phyloP scores from a whole-genome alignment of 2,113 vertebrate genomes.

The Grallaria varia region DNA sequence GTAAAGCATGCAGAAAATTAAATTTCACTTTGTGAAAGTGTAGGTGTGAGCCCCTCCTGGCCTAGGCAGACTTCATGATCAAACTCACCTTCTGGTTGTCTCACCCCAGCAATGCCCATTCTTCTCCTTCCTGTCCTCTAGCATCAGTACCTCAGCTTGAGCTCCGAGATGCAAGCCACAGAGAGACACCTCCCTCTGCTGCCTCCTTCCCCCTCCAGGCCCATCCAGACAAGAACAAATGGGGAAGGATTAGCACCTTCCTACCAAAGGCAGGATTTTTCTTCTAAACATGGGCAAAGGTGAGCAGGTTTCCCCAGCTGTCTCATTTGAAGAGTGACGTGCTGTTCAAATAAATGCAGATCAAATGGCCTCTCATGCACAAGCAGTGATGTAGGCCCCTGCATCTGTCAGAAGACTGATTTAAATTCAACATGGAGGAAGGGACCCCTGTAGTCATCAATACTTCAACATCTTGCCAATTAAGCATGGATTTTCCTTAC shows the following conservation, averaged over 20 bases:
- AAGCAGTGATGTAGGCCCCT: background rate
- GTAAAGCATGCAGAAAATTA: background rate
- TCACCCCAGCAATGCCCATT: background rate
- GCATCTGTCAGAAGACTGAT: background rate
- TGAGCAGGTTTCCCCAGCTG: background rate
- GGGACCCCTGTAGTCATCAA: background rate
- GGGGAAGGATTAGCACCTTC: background rate
- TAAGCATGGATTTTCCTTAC: background rate
- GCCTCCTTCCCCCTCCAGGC: background rate
- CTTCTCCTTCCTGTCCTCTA: background rate
- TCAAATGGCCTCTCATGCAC: background rate
- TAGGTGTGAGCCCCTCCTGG: background rate
- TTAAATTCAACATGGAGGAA: background rate
- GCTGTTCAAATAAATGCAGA: background rate
- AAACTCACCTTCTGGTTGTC: background rate
- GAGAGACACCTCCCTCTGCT: background rate
- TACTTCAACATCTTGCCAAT: background rate
- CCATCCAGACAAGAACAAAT: background rate
- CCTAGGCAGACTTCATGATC: background rate
- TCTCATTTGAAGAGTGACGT: background rate
- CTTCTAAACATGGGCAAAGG: background rate
- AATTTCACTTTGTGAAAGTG: background rate
- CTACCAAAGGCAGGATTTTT: background rate
- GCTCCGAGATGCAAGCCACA: background rate
- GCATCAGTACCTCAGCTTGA: background rate